These are phyloP conservation scores for Nycteola revayana DNA, from an alignment of 2,888 invertebrate species.

Conservation along the genomic window DNA sequence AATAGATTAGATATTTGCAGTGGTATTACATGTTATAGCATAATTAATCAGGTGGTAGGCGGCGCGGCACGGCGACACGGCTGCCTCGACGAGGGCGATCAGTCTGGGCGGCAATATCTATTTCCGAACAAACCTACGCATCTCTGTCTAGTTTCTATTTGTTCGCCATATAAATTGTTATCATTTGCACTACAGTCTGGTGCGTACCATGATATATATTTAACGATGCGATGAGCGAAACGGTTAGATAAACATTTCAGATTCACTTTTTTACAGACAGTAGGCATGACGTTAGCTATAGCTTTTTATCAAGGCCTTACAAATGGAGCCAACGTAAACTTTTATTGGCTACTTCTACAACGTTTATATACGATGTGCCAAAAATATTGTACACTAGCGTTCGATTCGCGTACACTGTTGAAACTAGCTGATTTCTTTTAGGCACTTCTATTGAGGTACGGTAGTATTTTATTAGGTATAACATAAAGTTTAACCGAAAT, in stretches of 20 bases:
- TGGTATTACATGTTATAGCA: slow-evolving; percentile 27
- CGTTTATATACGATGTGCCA: slow-evolving; percentile 21
- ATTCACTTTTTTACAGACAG: slow-evolving; percentile 22
- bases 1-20: slow-evolving; percentile 16
- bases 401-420: too few relatives aligned
- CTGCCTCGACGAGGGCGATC: slow-evolving; percentile 21
- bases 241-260: slow-evolving; percentile 32
- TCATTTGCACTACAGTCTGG: slow-evolving; percentile 49
- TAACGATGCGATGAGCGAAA: slow-evolving; percentile 31
- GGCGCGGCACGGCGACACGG: slow-evolving; percentile 13
- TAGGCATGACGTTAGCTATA: slow-evolving; percentile 20
- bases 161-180: slow-evolving; percentile 56
- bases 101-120: slow-evolving; percentile 50
- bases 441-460: too few relatives aligned
- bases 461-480: too few relatives aligned
- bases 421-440: too few relatives aligned
- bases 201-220: slow-evolving; percentile 40
- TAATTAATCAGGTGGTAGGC: slow-evolving; percentile 31
- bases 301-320: slow-evolving; percentile 35
- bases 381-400: slow-evolving; percentile 6
- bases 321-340: slow-evolving; percentile 25
- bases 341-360: slow-evolving; percentile 14
- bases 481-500: too few relatives aligned
- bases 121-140: slow-evolving; percentile 62
- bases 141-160: slow-evolving; percentile 60